These are phyloP conservation scores for Cantharis nigra DNA, from an alignment of 2,888 invertebrate genomes.

Conservation along the genomic window DNA sequence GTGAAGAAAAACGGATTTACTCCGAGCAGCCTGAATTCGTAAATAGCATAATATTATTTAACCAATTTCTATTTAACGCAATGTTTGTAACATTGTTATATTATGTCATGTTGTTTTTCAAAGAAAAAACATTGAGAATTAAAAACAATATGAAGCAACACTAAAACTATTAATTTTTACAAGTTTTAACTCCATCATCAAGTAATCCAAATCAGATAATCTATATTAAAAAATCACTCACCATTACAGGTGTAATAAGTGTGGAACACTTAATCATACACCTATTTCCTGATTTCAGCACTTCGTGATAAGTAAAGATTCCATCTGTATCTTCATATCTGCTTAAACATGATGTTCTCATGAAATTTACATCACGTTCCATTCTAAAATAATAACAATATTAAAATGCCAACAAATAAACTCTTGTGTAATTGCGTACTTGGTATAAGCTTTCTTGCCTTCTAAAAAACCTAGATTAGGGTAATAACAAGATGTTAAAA, in stretches of 20 bases:
- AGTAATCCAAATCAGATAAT: too few species aligned
- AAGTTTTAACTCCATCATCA: too few species aligned
- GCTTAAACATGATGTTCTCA: conserved; percentile 65
- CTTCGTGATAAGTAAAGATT: conserved; percentile 79
- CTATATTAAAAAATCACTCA: conserved; percentile 48
- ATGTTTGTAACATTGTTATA: too few species aligned
- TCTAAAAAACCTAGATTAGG: conserved; percentile 73
- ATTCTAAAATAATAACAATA: conserved; percentile 55
- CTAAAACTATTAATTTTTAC: too few species aligned
- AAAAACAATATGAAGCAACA: too few species aligned
- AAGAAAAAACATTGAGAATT: too few species aligned
- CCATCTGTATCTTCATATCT: conserved; percentile 37
- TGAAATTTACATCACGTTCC: conserved; percentile 65
- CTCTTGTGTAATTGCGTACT: neutral
- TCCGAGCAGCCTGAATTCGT: too few species aligned
- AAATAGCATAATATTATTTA: too few species aligned
- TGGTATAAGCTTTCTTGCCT: conserved; percentile 49
- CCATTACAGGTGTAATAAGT: conserved; percentile 77
- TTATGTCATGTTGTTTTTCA: too few species aligned
- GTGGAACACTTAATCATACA: conserved; percentile 81
- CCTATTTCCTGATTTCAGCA: conserved; percentile 70
- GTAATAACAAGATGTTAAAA: conserved; percentile 85
- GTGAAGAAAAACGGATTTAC: too few species aligned
- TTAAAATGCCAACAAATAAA: neutral
- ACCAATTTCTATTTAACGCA: too few species aligned